A percentile compares a stretch with the other conserved stretches of the same genome.
These are phyloP conservation scores for Pristiophorus japonicus DNA, from an alignment of 2,113 vertebrate species.

Conservation along the genomic window DNA sequence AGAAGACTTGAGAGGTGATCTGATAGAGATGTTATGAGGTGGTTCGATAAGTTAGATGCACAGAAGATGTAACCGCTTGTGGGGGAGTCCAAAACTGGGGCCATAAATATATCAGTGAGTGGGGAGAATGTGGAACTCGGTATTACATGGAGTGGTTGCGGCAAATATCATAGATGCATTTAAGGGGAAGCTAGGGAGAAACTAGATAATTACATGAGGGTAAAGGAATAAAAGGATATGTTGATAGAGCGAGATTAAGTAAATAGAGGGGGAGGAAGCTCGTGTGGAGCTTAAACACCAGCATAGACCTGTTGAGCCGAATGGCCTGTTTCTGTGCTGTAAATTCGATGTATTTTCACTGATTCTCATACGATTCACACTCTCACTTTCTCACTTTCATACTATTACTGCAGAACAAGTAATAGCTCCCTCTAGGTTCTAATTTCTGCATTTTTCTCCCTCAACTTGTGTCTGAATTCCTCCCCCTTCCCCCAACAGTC, in stretches of 20 bases:
- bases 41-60: too few species aligned
- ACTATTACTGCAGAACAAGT: not conserved
- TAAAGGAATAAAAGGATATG: too few species aligned
- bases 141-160: not conserved
- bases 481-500: not conserved
- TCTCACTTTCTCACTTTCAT: not conserved
- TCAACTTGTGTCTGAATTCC: not conserved
- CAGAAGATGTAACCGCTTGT: too few species aligned
- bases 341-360: not conserved
- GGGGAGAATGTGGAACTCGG: too few species aligned
- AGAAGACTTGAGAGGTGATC: too few species aligned
- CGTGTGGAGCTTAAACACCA: too few species aligned
- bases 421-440: constrained; percentile 5
- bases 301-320: not conserved
- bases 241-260: too few species aligned
- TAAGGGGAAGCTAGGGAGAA: not conserved
- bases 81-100: too few species aligned
- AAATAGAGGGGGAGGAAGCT: not conserved
- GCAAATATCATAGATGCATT: not conserved
- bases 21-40: too few species aligned
- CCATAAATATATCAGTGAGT: too few species aligned
- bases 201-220: too few species aligned
- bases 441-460: not conserved
- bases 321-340: not conserved
- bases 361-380: not conserved